Conservation (phyloP, 2,113 vertebrate genomes). For the Neogobius melanostomus region DNA sequence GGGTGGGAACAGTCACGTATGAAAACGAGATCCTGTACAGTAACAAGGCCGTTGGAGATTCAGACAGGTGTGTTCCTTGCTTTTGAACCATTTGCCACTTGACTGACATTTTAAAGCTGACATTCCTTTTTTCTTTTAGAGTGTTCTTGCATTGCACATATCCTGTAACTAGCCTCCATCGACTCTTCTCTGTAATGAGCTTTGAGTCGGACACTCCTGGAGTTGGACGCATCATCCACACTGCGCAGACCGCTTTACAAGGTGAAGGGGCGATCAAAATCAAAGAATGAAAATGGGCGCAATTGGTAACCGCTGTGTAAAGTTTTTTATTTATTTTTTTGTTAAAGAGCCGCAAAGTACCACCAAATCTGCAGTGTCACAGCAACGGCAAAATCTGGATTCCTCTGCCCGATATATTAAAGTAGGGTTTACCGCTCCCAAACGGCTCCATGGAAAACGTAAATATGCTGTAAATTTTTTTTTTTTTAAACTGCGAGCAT, state of each 20-base stretch:
- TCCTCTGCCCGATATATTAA: neutral
- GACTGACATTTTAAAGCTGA: neutral
- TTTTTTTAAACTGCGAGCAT: no score
- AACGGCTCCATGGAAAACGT: neutral
- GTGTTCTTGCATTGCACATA: constrained; percentile 61
- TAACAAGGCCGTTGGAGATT: constrained; percentile 21
- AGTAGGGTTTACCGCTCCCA: neutral
- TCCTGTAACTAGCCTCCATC: constrained; percentile 44
- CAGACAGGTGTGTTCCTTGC: constrained; percentile 39
- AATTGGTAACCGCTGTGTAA: neutral
- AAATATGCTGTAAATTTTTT: neutral
- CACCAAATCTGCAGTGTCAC: neutral
- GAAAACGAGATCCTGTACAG: constrained; percentile 68
- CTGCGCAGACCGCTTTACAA: neutral
- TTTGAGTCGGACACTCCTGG: constrained; percentile 60
- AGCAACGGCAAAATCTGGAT: neutral
- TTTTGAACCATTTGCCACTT: neutral
- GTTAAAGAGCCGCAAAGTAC: neutral
- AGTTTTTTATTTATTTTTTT: neutral
- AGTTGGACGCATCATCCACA: constrained; percentile 17
- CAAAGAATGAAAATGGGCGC: neutral
- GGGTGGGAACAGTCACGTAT: constrained; percentile 52
- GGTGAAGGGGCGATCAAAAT: neutral
- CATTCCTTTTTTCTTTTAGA: constrained; percentile 38
- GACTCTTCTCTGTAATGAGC: constrained; percentile 47